Base-by-base conservation (phyloP, 2,888 invertebrate species). In the Plutella xylostella region DNA sequence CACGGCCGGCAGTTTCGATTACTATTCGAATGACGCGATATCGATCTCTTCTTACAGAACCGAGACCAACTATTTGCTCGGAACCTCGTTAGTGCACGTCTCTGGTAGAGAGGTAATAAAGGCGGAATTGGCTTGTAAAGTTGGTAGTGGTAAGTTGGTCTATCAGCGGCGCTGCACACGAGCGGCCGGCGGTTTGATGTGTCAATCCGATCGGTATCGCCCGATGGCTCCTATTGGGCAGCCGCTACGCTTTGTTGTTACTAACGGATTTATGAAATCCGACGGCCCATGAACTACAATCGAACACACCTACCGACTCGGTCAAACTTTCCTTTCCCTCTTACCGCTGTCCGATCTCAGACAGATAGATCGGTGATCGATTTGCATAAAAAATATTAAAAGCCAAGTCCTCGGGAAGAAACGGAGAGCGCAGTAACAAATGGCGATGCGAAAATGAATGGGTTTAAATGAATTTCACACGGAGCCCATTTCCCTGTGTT, bases 201-300 rank as follows among this genome's bases (percentile, higher is more conserved):
- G 80, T 83, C 83, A 82, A 80, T 83, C 79, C 61, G 77, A 75
- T 77, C 68, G 61, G 68, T 76, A 78, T 79, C 77, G 60, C 51
- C 54, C 65, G 63, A 68, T 72, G 68, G 74, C 77, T 77, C 59
- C 78, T 72, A 79, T 82, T 79, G 78, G 75, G 70, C 68, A 77
- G 77, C 72, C 71, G 71, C 67, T 62, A 65, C 62, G 73, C 76
- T 78, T 80, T 80, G 79, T 80, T 78, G 73, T 72, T n/a, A 70
- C 65, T 73, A 75, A 78, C 73, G 72, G 72, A 69, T 68, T 72
- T 68, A 68, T 64, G 70, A 74, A 72, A 72, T 63, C 68, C 64
- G 69, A 70, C 65, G 64, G 52, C 63, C 63, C 65, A 61, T 55
- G 67, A 69, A 66, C 61, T 58, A 63, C 62, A 54, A 55, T 48